Conservation (phyloP, 2,113 vertebrate genomes). For the Amazona guildingii region DNA sequence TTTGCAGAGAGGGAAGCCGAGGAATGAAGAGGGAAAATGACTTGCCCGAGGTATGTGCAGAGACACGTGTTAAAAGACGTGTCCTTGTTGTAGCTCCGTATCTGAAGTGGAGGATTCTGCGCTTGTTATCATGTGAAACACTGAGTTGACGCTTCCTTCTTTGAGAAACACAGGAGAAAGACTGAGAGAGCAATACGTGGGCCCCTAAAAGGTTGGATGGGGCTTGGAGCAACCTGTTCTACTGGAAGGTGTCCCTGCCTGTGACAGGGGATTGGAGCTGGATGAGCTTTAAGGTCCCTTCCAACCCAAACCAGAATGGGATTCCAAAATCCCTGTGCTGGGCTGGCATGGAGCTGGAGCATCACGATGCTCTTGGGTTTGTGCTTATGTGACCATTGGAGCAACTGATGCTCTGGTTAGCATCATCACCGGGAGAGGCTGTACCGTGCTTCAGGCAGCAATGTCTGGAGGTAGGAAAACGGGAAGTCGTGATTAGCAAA, state of each 20-base stretch:
- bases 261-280: neutral
- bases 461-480: neutral
- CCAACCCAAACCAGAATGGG: neutral
- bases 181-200: rapidly evolving
- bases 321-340: neutral
- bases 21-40: slow-evolving; percentile 32
- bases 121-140: neutral
- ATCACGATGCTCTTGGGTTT: neutral
- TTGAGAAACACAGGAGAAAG: neutral
- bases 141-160: neutral
- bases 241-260: neutral
- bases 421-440: neutral
- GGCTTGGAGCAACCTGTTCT: neutral
- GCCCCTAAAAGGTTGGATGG: neutral
- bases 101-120: neutral
- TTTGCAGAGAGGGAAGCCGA: neutral
- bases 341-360: neutral
- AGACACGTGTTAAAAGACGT: neutral
- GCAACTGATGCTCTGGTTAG: neutral
- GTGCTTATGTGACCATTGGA: rapidly evolving
- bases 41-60: slow-evolving; percentile 30
- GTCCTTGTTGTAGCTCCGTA: neutral
- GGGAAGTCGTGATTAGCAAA: rapidly evolving
- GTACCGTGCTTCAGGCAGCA: rapidly evolving
- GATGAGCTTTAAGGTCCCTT: neutral